Base-by-base conservation (phyloP, 2,797 vertebrate genomes). In the Trematomus bernacchii region DNA sequence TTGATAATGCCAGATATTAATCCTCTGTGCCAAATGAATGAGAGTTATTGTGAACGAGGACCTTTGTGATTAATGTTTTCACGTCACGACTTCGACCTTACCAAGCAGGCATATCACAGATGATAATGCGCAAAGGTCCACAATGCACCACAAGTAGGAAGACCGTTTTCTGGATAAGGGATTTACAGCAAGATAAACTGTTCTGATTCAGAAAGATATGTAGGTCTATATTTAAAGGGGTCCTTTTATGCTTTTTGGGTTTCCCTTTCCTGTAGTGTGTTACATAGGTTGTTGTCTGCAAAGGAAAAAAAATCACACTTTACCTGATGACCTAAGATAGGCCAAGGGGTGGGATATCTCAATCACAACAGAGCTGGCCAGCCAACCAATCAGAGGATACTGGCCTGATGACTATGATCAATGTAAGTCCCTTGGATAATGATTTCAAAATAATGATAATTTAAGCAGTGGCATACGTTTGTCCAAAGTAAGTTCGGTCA, bases 1-100 rank as follows among this genome's bases (percentile, higher is more conserved):
- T 73, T 77, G 44, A 78, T 79, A 73, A 71, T 64, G 55, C 47
- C 70, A 83, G 33, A 67, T 76, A 87, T 82, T 50, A 79, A 82
- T 86, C 42, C 27, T 67, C 30, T 71, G 54, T 71, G 57, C 53
- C 62, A 79, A 63, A 77, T 10, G 74, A 79, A 73, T 14, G 9
- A 64, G 51, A 73, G 63, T 64, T 21, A 78, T 62, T 72, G 40
- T 66, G 71, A 65, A 74, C 15, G 52, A 70, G 8, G 53, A 67
- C 57, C 19, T 76, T 6, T 58, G 58, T 67, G 77, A 85, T 85
- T 58, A 79, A 83, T 76, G 48, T 77, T n/a, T 37, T 63, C 50
- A 59, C 48, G 52, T 77, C 75, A 70, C 63, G 19, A 76, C 53
- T 77, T 77, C 2, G 2, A 73, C 73, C 57, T 82, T 67, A 80